These are phyloP conservation scores for Zaprionus africanus DNA, from an alignment of 1,140 invertebrate species.

Conservation along the genomic window DNA sequence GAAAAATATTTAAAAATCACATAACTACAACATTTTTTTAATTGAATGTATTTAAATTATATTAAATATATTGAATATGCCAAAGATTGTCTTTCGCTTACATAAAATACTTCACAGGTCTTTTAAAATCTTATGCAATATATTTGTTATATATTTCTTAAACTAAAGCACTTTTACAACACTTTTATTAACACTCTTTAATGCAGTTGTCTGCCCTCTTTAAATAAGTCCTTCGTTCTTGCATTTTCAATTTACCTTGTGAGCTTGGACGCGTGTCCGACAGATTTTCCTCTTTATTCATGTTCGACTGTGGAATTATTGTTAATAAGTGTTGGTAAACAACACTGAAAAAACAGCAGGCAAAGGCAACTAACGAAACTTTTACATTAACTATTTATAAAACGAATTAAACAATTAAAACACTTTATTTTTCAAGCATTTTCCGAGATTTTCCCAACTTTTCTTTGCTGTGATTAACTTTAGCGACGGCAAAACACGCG, in stretches of 20 bases:
- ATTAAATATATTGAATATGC: background rate
- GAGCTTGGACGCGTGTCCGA: conserved; percentile 68
- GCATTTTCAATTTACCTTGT: conserved; percentile 58
- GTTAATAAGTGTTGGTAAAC: background rate
- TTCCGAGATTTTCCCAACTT: background rate
- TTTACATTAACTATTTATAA: background rate
- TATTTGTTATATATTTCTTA: background rate
- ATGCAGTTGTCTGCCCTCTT: background rate
- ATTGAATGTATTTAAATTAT: background rate
- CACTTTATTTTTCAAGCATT: conserved; percentile 19
- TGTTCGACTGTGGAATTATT: conserved; percentile 1
- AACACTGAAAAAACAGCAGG: background rate
- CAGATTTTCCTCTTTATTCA: conserved; percentile 76
- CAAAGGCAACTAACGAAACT: background rate
- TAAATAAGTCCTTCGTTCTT: background rate
- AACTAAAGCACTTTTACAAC: background rate
- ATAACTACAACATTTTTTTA: background rate
- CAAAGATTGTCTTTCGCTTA: background rate
- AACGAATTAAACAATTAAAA: background rate
- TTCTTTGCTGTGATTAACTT: background rate
- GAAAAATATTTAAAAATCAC: background rate
- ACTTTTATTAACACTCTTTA: background rate
- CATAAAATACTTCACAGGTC: background rate
- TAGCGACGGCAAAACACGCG: conserved; percentile 50
- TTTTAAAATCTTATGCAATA: background rate